A percentile compares a stretch with the other conserved stretches of the same genome.
These are phyloP conservation scores for Selenia dentaria DNA, from an alignment of 2,888 invertebrate genomes.

Conservation along the genomic window DNA sequence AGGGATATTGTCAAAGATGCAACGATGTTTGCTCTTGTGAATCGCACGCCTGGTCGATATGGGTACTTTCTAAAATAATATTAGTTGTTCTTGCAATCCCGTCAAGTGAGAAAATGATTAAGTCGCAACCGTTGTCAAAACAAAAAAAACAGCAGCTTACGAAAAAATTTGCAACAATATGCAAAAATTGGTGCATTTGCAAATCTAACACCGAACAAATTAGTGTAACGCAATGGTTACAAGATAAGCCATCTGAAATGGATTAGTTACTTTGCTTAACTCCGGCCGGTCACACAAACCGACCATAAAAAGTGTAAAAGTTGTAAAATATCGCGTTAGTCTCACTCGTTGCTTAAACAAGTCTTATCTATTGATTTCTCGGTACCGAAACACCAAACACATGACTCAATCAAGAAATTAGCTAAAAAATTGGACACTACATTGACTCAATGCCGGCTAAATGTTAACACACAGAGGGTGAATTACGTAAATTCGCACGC, in stretches of 20 bases:
- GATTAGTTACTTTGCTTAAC: constrained; percentile 23
- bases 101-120: too few relatives aligned
- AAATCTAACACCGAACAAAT: constrained; percentile 22
- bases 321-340: constrained; percentile 16
- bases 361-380: constrained; percentile 35
- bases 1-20: too few relatives aligned
- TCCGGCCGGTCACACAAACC: constrained; percentile 11
- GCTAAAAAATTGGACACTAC: constrained; percentile 71
- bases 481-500: constrained; percentile 78
- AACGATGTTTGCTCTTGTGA: too few relatives aligned
- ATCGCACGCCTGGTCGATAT: too few relatives aligned
- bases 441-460: constrained; percentile 71
- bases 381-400: constrained; percentile 59
- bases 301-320: constrained; percentile 23
- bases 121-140: too few relatives aligned
- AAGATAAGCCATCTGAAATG: constrained; percentile 25
- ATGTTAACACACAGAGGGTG: constrained; percentile 69
- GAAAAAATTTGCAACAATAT: constrained; percentile 31
- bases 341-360: constrained; percentile 12
- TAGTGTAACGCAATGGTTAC: constrained; percentile 20
- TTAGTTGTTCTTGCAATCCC: too few relatives aligned
- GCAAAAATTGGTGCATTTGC: constrained; percentile 29
- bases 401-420: constrained; percentile 78
- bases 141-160: too few relatives aligned
- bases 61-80: too few relatives aligned